These are phyloP conservation scores for Sapajus apella DNA, from an alignment of 2,113 vertebrate genomes.

Conservation along the genomic window DNA sequence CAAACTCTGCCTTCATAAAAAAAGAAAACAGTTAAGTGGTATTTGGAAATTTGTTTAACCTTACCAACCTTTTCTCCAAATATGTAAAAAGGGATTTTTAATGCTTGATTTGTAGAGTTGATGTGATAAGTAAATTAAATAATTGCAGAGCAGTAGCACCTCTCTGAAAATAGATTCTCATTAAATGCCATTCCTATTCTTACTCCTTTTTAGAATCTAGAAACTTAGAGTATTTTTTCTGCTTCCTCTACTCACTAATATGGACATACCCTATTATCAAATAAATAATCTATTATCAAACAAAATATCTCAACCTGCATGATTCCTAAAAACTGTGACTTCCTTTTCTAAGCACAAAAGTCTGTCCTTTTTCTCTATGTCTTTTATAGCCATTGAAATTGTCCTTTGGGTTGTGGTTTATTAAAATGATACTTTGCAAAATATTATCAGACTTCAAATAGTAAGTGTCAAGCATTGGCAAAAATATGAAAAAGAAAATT, in stretches of 20 bases:
- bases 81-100: background rate
- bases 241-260: background rate
- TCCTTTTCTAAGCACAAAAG: background rate
- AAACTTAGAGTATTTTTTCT: background rate
- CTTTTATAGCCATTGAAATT: background rate
- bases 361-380: background rate
- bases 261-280: background rate
- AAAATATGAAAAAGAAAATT: background rate
- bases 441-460: background rate
- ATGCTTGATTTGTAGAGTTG: background rate
- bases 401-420: background rate
- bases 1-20: background rate
- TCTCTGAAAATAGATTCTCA: background rate
- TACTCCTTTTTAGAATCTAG: background rate
- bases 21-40: background rate
- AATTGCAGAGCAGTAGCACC: background rate
- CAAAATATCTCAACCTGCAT: background rate
- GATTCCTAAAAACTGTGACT: background rate
- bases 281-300: background rate
- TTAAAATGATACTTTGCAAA: background rate
- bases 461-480: background rate
- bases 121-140: background rate
- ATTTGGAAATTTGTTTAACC: background rate
- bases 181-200: background rate
- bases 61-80: background rate